Evolutionary conservation across 2,113 vertebrate species (phyloP), one percentile per base, ranked within the genome.

Genomic region (Varanus komodoensis): DNA sequence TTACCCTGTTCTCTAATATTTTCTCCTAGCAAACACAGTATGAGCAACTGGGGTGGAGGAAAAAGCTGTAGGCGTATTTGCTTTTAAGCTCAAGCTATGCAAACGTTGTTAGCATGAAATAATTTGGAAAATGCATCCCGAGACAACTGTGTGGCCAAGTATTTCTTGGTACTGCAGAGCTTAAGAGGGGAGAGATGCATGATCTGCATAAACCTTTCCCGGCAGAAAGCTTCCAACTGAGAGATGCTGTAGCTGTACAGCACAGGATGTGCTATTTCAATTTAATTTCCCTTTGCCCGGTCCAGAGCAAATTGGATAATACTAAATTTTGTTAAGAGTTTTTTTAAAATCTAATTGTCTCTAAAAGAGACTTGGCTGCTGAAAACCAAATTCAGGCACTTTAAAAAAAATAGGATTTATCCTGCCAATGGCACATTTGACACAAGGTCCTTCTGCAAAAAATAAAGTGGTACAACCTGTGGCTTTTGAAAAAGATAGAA

Each of bases 271-370:
- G 86, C 81, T 38, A 34, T 23, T 68, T 86, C 78, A 14, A 89
- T 2, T 89, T n/a, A 5, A 93, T 50, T 75, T 90, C 0, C 6
- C 9, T 82, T 89, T 12, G 14, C 82, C 86, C 67, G 8, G 64
- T 90, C 79, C 84, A 32, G 0, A 0, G 73, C 86, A 87, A 89
- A 95, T 44, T 86, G 91, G 93, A 93, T 92, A 29, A 73, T 8
- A 71, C 25, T 0, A 1, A 0, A 0, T 87, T 87, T 89, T 52
- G 89, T 82, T 8, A 54, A 89, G 38, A 73, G 67, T 29, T 85
- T 32, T 79, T 11, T 44, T 44, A 44, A 54, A 94, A 89, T 71
- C 90, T 91, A 19, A 0, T 84, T 90, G n/a, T 68, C 69, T 44
- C 21, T 50, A 82, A 34, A 77, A 34, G 57, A 54, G 89, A 84